Evolutionary conservation across 2,888 invertebrate genomes (phyloP), one percentile per base, ranked within the genome.

Genomic region (Steinernema scapterisci): DNA sequence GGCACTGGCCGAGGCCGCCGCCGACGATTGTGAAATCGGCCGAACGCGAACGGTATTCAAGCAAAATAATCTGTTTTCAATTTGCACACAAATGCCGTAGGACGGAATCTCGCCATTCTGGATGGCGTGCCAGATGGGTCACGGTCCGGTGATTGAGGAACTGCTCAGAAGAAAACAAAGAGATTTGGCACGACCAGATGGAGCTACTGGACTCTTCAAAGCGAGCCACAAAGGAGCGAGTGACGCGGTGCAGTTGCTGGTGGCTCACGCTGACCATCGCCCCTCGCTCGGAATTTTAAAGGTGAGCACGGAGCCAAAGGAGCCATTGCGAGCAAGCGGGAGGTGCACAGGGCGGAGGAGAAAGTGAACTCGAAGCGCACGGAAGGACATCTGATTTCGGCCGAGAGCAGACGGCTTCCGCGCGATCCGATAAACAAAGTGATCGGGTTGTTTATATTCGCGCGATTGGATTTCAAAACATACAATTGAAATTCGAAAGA

Each of bases 101-200:
- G 90, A 90, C 81, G 88, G 89, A 70, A 89, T 90, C 23, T 93
- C 94, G 70, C 92, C 95, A 77, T 91, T 96, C 80, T 96, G 95
- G 95, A 95, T 96, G 85, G 93, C 95, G 48, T 92, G 94, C 80
- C 96, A 96, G 91, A 95, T 95, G 93, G 95, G 95, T 0, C 94
- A 95, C 90, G 92, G 92, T 88, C 92, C 92, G 87, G 92, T 93
- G 70, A 94, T 92, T 75, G 90, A 92, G 79, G 91, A 92, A 85
- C 90, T 96, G 83, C 90, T 95, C 79, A 92, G 92, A 85, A 91
- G 91, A 81, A 94, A 94, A 56, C 94, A 94, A 46, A 89, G 75
- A 44, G 79, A 79, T 71, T 31, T 46, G n/a, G 73, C 76, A 19
- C 52, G 76, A 43, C 94, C 94, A 93, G 94, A 95, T 89, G 95